Base-by-base conservation (phyloP, 23 tunicate species). In the Halocynthia roretzi region DNA sequence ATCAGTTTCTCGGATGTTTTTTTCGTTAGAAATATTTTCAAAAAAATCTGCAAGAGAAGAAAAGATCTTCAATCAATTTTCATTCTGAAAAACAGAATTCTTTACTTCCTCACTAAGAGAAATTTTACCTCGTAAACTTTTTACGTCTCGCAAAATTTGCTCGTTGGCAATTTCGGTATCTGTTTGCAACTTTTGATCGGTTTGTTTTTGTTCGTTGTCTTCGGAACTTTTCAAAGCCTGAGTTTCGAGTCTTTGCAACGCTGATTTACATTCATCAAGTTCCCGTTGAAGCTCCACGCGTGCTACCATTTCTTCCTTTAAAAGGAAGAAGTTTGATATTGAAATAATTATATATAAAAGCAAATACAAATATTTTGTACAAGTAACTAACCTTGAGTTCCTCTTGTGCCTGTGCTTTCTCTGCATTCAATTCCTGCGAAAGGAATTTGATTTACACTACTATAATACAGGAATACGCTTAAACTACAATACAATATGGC, bases 281-380 rank as follows among this genome's bases (percentile, higher is more conserved):
- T 74, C 78, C 8, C 62, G 62, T 18, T 74, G 78, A 21, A 74
- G 62, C 62, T 74, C 78, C 61, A 74, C 52, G 5, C 78, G 62
- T 18, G 78, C 78, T 9, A 74, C 78, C 60, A 74, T 74, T n/a
- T 74, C 78, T 53, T 74, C 78, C 78, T 74, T 31, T 31, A 31
- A 31, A 31, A 31, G 4, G 4, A 31, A 31, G 44, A n/a, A 31
- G 44, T 31, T 31, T 31, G 44, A 31, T 31, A 31, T 31, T 31
- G 44, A 31, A 1, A 31, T 31, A 31, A 31, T 31, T 31, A 31
- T 31, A 31, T 31, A 31, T 31, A 31, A 31, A 31, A 1, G 44
- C 44, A 31, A 31, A 31, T 31, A 31, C 44, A 31, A 31, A 31
- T 31, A 31, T 0, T 31, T 31, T 31, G 44, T 31, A 31, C 44